Evolutionary conservation across 2,888 invertebrate genomes (phyloP).

Genomic region (Cenopis cana): DNA sequence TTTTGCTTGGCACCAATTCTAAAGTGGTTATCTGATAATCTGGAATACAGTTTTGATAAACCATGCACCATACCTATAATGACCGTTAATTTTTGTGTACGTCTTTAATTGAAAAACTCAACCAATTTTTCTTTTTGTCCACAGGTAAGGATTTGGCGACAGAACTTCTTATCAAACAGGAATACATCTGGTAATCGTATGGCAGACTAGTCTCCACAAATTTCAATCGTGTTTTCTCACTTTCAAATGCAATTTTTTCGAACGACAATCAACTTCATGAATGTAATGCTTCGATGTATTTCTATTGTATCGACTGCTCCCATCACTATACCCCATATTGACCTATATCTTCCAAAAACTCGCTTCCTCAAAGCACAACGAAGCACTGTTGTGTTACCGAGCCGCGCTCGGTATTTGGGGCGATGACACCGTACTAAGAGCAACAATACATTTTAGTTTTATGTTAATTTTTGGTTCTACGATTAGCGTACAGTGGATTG

Average conservation of each 20-base stretch:
- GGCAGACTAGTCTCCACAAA: not conserved
- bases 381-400: conserved; percentile 48
- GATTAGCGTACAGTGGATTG: conserved; percentile 5
- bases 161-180: not conserved
- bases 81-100: not conserved
- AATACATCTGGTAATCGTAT: not conserved
- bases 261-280: not conserved
- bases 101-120: not conserved
- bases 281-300: no score
- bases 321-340: conserved; percentile 65
- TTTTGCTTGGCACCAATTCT: no score
- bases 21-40: no score
- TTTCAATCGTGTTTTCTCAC: not conserved
- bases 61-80: no score
- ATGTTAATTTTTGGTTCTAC: conserved; percentile 37
- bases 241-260: not conserved
- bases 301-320: conserved; percentile 32
- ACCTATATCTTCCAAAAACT: conserved; percentile 75
- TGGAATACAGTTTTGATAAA: no score
- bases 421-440: conserved; percentile 60
- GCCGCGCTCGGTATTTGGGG: conserved; percentile 67
- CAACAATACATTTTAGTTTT: conserved; percentile 38
- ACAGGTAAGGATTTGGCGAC: conserved; percentile 27
- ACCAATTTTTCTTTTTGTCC: conserved; percentile 3
- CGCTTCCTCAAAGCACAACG: conserved; percentile 67